Evolutionary conservation across 2,797 vertebrate species (phyloP), one percentile per base, ranked within the genome.

Genomic region (Thunnus albacares): DNA sequence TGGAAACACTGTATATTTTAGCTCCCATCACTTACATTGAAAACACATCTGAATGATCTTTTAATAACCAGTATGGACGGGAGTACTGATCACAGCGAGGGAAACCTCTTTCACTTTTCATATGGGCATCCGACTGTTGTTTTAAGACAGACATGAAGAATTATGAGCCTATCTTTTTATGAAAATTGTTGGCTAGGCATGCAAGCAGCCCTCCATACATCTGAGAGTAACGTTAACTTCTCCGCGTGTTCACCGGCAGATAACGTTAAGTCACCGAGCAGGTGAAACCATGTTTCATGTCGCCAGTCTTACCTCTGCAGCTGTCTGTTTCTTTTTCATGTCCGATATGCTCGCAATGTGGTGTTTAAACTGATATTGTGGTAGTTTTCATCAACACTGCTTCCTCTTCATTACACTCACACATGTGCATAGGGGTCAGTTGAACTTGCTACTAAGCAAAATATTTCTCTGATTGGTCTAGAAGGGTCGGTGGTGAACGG

Each of bases 341-440:
- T 77, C 64, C 30, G 38, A 11, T 66, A 0, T 43, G 24, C 4
- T 73, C 6, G 4, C 0, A 30, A 30, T 0, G 0, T 2, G 6
- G 18, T 0, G 3, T 33, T 7, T 67, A 51, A 13, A 20, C 1
- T 4, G 6, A 53, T 15, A 68, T 45, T 47, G 65, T 10, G 0
- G 9, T 20, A 41, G 7, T 41, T 79, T 62, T 52, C 1, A 28
- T 58, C 8, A 60, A 69, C 15, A 45, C 24, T 0, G 12, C 9
- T 17, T 18, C 26, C 1, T 3, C 18, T 75, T 65, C 66, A 15
- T 49, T 24, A 4, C 51, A 15, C 8, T 64, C 80, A 59, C 92
- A 93, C 94, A 89, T 93, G 94, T 93, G 92, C 82, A 77, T 47
- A 33, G 38, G 90, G 90, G 87, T 75, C 57, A 80, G 17, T 6